Percentiles rank a stretch among this genome's conserved stretches.
These are phyloP conservation scores for Tubiluchus corallicola DNA, from an alignment of 2,888 invertebrate species.

Conservation along the genomic window DNA sequence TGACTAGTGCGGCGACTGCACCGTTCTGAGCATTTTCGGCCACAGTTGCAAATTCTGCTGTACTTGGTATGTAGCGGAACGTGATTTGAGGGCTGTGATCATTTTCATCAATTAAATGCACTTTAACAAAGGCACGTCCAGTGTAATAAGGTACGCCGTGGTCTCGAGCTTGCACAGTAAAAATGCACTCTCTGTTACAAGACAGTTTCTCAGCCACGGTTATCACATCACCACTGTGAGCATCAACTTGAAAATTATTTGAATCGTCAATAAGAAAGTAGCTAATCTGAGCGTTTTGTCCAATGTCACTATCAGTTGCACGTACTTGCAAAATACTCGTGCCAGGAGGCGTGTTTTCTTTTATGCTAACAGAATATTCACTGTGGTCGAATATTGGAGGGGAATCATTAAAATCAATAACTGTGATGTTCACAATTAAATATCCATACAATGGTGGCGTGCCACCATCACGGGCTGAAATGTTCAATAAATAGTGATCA, in stretches of 20 bases:
- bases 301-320: constrained; percentile 78
- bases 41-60: constrained; percentile 68
- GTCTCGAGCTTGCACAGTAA: constrained; percentile 81
- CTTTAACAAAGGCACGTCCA: constrained; percentile 77
- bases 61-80: constrained; percentile 61
- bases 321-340: constrained; percentile 73
- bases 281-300: constrained; percentile 63
- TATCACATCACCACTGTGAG: constrained; percentile 70
- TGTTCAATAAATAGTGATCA: constrained; percentile 63
- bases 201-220: constrained; percentile 41
- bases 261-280: constrained; percentile 56
- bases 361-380: constrained; percentile 75
- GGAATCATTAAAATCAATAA: constrained; percentile 71
- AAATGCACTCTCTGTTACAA: constrained; percentile 51
- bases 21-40: constrained; percentile 82
- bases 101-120: constrained; percentile 75
- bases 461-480: constrained; percentile 75
- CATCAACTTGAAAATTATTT: constrained; percentile 67
- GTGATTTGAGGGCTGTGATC: constrained; percentile 81
- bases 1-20: constrained; percentile 77
- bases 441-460: constrained; percentile 60
- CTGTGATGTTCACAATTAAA: constrained; percentile 64
- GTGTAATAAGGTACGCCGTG: constrained; percentile 77
- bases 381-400: constrained; percentile 86
- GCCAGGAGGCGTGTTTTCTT: constrained; percentile 80